phyloP scores from a whole-genome alignment of 2,797 vertebrate species.

The Sebastes diploproa region DNA sequence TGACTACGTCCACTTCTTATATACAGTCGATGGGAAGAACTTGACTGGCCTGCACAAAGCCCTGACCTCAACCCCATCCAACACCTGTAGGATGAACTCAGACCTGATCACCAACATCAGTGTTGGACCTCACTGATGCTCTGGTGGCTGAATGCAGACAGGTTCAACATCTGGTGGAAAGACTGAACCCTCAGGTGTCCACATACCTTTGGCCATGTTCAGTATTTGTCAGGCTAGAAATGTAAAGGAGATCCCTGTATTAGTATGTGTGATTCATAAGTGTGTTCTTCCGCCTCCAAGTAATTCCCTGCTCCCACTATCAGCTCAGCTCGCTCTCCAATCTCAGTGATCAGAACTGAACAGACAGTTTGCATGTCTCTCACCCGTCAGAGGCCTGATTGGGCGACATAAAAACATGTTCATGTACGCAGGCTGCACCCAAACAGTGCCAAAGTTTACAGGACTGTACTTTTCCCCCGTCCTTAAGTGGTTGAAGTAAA shows the following conservation, averaged over 20 bases:
- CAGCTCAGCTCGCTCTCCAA: constrained; percentile 8
- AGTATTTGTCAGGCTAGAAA: not conserved
- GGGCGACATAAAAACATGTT: constrained; percentile 12
- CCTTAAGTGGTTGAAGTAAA: no score
- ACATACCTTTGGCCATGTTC: not conserved
- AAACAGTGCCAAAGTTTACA: not conserved
- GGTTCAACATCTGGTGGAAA: not conserved
- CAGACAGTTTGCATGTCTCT: constrained; percentile 52
- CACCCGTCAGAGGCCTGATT: constrained; percentile 34
- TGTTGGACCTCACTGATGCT: not conserved
- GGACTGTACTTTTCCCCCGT: not conserved
- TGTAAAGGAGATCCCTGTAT: not conserved
- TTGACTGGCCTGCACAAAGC: no score
- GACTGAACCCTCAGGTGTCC: not conserved
- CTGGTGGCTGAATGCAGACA: not conserved
- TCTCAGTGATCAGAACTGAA: constrained; percentile 43
- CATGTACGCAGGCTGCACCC: not conserved
- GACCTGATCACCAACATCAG: not conserved
- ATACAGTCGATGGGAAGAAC: no score
- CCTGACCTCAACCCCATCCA: not conserved
- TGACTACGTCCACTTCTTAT: no score
- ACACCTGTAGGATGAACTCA: not conserved
- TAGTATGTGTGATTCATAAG: not conserved
- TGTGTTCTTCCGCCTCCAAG: not conserved
- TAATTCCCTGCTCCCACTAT: constrained; percentile 23